Evolutionary conservation across 2,888 invertebrate genomes (phyloP), one percentile per base, ranked within the genome.

Genomic region (Neuroscelio doddi): DNA sequence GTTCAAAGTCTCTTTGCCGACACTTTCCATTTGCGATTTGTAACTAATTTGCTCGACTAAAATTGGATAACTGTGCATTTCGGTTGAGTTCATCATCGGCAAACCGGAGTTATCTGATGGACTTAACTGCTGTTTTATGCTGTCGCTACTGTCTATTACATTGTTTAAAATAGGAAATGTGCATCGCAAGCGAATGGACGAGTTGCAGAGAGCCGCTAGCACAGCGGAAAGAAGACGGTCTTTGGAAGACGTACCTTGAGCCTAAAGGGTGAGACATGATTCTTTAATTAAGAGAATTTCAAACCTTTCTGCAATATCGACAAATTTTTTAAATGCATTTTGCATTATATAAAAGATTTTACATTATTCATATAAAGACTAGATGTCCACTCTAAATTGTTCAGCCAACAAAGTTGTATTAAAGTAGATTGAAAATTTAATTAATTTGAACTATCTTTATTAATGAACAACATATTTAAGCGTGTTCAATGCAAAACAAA

Each of bases 141-240:
- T 82, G 56, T 88, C 84, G 1, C 86, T 86, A 68, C 85, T 86
- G 44, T 86, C 85, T 78, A 82, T 82, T 8, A 83, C 80, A 42
- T 84, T 85, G 44, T 74, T 89, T 50, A 92, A 85, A 57, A 93
- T 88, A 4, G 93, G 93, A 84, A 93, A 91, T 17, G 92, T 92
- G 57, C 90, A 90, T 26, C 92, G 88, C 24, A 94, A 85, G 62
- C 92, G 89, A 12, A 93, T 90, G 1, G 90, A 89, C 0, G 93
- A 92, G 38, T 91, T 91, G 77, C 95, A 95, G 67, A 97, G 87
- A 0, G 97, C 93, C 36, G 95, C 93, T 64, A 96, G 87, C 1
- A 95, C 92, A 0, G 96, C 92, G 65, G 93, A 92, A 46, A 94
- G 81, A 1, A 94, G 85, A 50, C 92, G 87, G 74, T 90, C 90